phyloP scores from a whole-genome alignment of 2,888 invertebrate species.

The Temnothorax unifasciatus region DNA sequence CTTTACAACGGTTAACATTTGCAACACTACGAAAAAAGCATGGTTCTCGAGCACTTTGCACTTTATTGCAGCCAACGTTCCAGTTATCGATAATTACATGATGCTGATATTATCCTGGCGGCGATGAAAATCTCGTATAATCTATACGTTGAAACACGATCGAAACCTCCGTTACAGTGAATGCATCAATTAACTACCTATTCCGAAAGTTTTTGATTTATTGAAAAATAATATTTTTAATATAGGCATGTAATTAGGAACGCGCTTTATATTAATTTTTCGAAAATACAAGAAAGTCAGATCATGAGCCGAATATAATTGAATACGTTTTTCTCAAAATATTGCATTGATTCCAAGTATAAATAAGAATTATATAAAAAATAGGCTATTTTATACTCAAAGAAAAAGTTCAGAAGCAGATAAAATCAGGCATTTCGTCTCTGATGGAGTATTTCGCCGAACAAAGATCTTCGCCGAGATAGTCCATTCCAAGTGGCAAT shows the following conservation, averaged over 20 bases:
- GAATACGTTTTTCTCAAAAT: background rate
- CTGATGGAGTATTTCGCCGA: background rate
- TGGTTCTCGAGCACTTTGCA: background rate
- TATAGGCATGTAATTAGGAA: background rate
- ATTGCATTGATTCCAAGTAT: background rate
- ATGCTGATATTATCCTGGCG: background rate
- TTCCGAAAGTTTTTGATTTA: slow-evolving; percentile 1
- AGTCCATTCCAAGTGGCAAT: slow-evolving; percentile 73
- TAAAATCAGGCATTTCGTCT: background rate
- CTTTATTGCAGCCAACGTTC: slow-evolving; percentile 4
- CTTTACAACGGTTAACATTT: slow-evolving; percentile 16
- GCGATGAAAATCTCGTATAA: slow-evolving; percentile 14
- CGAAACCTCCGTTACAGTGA: background rate
- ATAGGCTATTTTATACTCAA: background rate
- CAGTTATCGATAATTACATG: slow-evolving; percentile 28
- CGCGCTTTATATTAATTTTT: background rate
- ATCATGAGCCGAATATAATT: background rate
- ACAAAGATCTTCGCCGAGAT: slow-evolving; percentile 44
- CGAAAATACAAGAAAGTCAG: background rate
- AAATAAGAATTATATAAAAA: background rate
- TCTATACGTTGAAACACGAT: slow-evolving; percentile 14
- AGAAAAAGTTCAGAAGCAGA: background rate
- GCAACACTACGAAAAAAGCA: background rate
- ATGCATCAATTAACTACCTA: background rate
- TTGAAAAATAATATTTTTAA: background rate